Conservation (phyloP, 2,113 vertebrate species). For the Octodon degus region DNA sequence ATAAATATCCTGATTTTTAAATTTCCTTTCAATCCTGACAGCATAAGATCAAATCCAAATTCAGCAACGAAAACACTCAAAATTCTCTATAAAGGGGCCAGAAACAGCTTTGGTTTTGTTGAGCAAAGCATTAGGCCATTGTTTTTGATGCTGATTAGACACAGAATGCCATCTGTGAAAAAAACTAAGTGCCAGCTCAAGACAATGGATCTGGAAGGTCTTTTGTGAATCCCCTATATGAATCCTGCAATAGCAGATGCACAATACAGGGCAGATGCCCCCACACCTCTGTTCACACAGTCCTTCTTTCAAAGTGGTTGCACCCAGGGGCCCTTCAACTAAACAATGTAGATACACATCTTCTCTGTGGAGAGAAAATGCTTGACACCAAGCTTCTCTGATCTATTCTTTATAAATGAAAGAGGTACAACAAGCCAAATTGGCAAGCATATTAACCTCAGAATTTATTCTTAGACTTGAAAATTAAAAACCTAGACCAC, state of each 20-base stretch:
- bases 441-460: not conserved
- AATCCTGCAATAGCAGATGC: conserved; percentile 39
- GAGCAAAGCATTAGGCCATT: conserved; percentile 63
- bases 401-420: not conserved
- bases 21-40: not conserved
- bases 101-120: conserved; percentile 57
- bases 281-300: not conserved
- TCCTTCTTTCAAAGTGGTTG: conserved; percentile 34
- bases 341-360: conserved; percentile 17
- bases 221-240: not conserved
- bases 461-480: conserved; percentile 63
- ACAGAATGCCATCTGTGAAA: conserved; percentile 74
- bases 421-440: not conserved
- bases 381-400: not conserved
- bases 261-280: conserved; percentile 32
- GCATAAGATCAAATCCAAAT: not conserved
- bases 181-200: conserved; percentile 61
- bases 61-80: not conserved
- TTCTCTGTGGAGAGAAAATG: conserved; percentile 46
- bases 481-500: conserved; percentile 71
- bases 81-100: not conserved
- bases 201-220: not conserved
- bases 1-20: not conserved
- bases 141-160: conserved; percentile 79
- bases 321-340: conserved; percentile 34